Percentiles rank a stretch among this genome's conserved stretches.
Conservation (phyloP, 2,113 vertebrate genomes). For the Erythrocercus mccallii region DNA sequence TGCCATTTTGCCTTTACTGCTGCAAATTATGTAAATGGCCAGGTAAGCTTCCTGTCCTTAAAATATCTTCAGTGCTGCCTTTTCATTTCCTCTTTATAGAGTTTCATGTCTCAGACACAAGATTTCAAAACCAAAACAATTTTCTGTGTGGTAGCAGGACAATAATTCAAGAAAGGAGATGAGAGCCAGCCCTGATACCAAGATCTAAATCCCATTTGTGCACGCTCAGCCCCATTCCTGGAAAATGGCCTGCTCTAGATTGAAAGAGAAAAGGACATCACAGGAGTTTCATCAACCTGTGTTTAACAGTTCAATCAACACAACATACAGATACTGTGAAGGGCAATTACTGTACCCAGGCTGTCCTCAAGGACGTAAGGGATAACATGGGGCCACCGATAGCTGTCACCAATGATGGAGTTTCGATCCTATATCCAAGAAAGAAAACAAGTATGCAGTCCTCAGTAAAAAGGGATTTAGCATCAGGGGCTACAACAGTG, state of each 20-base stretch:
- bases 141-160: background rate
- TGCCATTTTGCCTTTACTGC: background rate
- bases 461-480: background rate
- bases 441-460: background rate
- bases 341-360: conserved; percentile 75
- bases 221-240: background rate
- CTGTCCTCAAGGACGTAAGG: conserved; percentile 89
- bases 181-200: background rate
- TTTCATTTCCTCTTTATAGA: background rate
- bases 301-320: background rate
- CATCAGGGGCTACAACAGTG: background rate
- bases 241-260: background rate
- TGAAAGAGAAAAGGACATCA: background rate
- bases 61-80: background rate
- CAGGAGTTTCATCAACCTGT: background rate
- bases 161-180: background rate
- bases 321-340: background rate
- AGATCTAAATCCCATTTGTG: background rate
- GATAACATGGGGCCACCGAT: conserved; percentile 85
- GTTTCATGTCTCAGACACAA: background rate
- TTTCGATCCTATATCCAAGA: conserved; percentile 75
- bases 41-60: background rate
- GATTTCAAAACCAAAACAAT: background rate
- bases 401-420: conserved; percentile 84
- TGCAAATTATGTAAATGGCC: background rate